Evolutionary conservation across 2,797 vertebrate genomes (phyloP).

Genomic region (Anas georgica): DNA sequence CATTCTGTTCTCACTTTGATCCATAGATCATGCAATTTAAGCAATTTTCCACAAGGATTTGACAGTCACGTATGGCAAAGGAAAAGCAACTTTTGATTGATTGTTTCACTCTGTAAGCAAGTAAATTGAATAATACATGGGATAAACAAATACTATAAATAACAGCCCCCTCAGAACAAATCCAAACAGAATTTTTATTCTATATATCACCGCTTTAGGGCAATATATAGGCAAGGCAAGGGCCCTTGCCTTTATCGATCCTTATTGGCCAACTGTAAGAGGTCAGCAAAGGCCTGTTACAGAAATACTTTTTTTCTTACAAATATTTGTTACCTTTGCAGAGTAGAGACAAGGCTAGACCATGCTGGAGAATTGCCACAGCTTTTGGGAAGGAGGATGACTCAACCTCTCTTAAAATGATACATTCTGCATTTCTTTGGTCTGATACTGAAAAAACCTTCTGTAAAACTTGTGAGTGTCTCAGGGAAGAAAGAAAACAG

Average conservation of each 20-base stretch:
- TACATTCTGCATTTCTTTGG: not conserved
- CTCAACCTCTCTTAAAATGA: not conserved
- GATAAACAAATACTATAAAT: slow-evolving; percentile 36
- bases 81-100: slow-evolving; percentile 40
- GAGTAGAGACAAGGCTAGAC: not conserved
- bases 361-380: not conserved
- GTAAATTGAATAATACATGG: slow-evolving; percentile 56
- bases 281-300: not conserved
- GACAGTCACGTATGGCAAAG: not conserved
- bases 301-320: not conserved
- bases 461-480: not conserved
- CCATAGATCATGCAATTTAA: slow-evolving; percentile 22
- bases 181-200: not conserved
- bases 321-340: not conserved
- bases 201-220: not conserved
- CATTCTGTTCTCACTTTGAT: slow-evolving; percentile 9
- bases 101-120: slow-evolving; percentile 58
- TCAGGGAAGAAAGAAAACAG: not conserved
- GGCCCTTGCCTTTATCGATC: not conserved
- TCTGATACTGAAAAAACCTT: not conserved
- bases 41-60: not conserved
- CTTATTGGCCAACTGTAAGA: not conserved
- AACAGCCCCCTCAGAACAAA: not conserved
- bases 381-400: not conserved
- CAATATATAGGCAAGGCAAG: not conserved